phyloP scores from a whole-genome alignment of 92 coral and sea anemone species.

The Porites divaricata region DNA sequence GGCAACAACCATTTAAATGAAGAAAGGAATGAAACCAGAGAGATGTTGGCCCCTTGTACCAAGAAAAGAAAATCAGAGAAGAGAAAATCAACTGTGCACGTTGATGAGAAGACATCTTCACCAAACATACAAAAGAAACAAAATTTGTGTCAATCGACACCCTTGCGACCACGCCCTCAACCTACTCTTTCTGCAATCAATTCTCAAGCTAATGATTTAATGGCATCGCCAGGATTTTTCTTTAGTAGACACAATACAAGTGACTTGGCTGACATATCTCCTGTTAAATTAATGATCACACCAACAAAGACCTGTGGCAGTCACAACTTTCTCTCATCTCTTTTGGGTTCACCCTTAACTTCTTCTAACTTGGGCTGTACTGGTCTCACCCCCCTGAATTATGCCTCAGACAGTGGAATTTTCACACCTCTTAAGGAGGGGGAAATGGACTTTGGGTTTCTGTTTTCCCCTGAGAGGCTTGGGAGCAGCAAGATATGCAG shows the following conservation, averaged over 20 bases:
- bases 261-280: constrained; percentile 58
- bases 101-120: constrained; percentile 21
- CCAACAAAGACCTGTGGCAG: constrained; percentile 55
- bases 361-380: constrained; percentile 36
- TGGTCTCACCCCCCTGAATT: constrained; percentile 78
- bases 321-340: constrained; percentile 59
- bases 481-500: constrained; percentile 46
- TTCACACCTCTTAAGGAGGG: constrained; percentile 81
- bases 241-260: constrained; percentile 49
- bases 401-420: constrained; percentile 80
- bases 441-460: constrained; percentile 80
- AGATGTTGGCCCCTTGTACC: constrained; percentile 35
- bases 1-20: neutral
- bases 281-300: constrained; percentile 67
- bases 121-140: constrained; percentile 2
- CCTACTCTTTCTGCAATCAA: constrained; percentile 95
- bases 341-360: constrained; percentile 63
- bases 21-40: neutral
- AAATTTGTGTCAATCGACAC: constrained; percentile 47
- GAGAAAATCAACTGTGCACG: constrained; percentile 27
- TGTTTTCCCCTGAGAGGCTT: constrained; percentile 75
- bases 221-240: constrained; percentile 42
- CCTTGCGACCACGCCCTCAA: constrained; percentile 66
- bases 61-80: constrained; percentile 40
- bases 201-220: constrained; percentile 45